These are phyloP conservation scores for Pteronotus mesoamericanus DNA, from an alignment of 2,797 vertebrate species.

Conservation along the genomic window DNA sequence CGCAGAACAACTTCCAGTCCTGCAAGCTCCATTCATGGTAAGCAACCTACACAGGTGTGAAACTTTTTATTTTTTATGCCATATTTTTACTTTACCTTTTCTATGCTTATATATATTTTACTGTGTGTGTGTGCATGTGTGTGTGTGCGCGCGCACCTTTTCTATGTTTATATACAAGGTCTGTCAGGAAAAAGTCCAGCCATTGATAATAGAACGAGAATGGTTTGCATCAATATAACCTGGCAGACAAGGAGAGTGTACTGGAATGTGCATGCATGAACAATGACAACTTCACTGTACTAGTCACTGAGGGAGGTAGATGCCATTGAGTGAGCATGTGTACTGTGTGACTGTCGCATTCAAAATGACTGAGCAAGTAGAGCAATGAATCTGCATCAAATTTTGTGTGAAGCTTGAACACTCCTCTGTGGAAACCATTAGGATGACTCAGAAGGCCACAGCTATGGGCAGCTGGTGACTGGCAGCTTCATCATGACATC, in stretches of 20 bases:
- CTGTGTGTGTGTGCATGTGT: no score
- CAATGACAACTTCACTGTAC: background rate
- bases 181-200: background rate
- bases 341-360: background rate
- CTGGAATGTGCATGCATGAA: background rate
- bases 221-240: background rate
- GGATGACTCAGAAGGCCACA: background rate
- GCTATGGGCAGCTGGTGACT: background rate
- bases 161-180: background rate
- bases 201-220: background rate
- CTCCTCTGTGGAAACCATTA: background rate
- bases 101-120: background rate
- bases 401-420: background rate
- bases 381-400: background rate
- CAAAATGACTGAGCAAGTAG: background rate
- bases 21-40: background rate
- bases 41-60: background rate
- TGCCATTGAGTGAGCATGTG: background rate
- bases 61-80: background rate
- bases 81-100: background rate
- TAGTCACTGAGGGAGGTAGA: background rate
- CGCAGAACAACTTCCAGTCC: background rate
- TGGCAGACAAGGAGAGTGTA: background rate
- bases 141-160: no score
- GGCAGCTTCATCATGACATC: background rate